Base-by-base conservation (phyloP, 1,140 invertebrate species). In the Macrotrachela quadricornifera region DNA sequence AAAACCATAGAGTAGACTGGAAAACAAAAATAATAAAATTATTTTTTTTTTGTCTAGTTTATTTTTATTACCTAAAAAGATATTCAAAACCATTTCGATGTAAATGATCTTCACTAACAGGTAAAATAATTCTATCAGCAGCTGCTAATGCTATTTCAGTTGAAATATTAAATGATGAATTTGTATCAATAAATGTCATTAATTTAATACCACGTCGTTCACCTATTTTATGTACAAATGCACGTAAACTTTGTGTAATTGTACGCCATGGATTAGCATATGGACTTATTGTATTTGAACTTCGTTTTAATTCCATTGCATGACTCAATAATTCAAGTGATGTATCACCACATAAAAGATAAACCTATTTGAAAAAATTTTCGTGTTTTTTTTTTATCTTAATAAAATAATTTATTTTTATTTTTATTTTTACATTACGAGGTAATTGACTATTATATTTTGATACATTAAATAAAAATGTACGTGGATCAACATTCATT, bases 51-150 rank as follows among this genome's bases (percentile, higher is more conserved):
- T 30, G n/a, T n/a, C n/a, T n/a, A n/a, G n/a, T 30, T 8, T 30
- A 4, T 30, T 30, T 4, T 30, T 4, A 4, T 30, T 30, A 30
- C 21, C 21, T 30, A 30, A 30, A 30, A 8, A 30, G 21, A 36
- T 49, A 49, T 30, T 54, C 46, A 17, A 54, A 49, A n/a, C 52
- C 46, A 39, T 49, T 49, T 17, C 52, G 52, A 21, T 49, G 46
- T n/a, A 54, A 16, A 37, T 54, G 46, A 17, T 54, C 47, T 44
- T 54, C 39, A 17, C 36, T 48, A 1, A 54, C 48, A 12, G 52
- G 52, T 38, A 54, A 30, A 13, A 54, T 36, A 12, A 54, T 17
- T 38, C 46, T 36, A 38, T 49, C 46, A 18, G 42, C 16, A 1
- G 52, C 52, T 3, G 52, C 46, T 21, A 54, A 17, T 11, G 38